Evolutionary conservation across 2,113 vertebrate genomes (phyloP), one percentile per base, ranked within the genome.

Genomic region (Cisticola juncidis): DNA sequence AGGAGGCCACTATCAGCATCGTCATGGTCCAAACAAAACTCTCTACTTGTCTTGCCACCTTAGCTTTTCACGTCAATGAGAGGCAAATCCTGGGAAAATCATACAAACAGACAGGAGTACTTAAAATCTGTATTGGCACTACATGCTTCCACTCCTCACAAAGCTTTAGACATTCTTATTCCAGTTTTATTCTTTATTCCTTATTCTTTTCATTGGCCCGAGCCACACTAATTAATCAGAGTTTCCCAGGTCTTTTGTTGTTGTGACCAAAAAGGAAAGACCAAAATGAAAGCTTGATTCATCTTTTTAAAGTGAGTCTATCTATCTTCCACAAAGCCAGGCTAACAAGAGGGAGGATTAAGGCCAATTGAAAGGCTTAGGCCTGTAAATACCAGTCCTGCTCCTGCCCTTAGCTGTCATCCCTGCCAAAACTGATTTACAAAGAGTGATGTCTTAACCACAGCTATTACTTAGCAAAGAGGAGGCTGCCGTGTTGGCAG

Each of bases 61-160:
- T 91, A 93, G 28, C 47, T 88, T 83, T 87, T 78, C 56, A 56
- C 76, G 81, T 87, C 89, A 96, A 44, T 94, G 64, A 85, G 65
- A 96, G 65, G 93, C 53, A 97, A 97, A 96, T 72, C 94, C 95
- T 98, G 97, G 95, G 97, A 98, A 98, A 98, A 97, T 95, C 61
- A 98, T 79, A 97, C 95, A 97, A 97, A 96, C 85, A 97, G 82
- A 61, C 79, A 95, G 80, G 98, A 97, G 95, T 97, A 97, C 95
- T 98, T 97, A 91, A 97, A 97, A 96, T 90, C 84, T 88, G 77
- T 90, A 96, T 96, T 98, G 94, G 97, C 84, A 61, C 84, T 92
- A 83, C 72, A 80, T 93, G 65, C 57, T 88, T 92, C 77, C 35
- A 92, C 53, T 94, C 88, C 77, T 97, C 87, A 82, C 70, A 90